Conservation (phyloP, 2,888 invertebrate species). For the Kryphioiulus occultus region DNA sequence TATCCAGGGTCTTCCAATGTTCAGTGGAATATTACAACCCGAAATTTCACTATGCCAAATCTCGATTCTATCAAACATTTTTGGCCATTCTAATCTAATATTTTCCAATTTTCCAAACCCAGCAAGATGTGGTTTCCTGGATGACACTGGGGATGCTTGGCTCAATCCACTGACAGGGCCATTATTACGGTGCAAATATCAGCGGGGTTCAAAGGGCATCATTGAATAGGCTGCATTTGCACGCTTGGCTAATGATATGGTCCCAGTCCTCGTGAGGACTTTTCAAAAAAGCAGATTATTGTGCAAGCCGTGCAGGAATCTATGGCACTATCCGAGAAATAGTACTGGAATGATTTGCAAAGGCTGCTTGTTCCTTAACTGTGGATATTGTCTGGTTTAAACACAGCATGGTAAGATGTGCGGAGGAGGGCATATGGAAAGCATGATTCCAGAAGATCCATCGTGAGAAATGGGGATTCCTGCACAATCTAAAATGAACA, state of each 20-base stretch:
- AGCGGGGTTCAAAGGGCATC: neutral
- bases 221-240: neutral
- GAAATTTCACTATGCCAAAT: neutral
- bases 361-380: constrained; percentile 17
- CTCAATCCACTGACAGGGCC: neutral
- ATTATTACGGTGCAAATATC: neutral
- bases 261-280: neutral
- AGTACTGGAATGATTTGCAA: neutral
- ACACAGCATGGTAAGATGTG: constrained; percentile 97
- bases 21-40: neutral
- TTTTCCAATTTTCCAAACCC: neutral
- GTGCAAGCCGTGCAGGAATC: neutral
- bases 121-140: neutral
- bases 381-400: constrained; percentile 64
- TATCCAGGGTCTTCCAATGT: neutral
- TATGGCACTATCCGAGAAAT: neutral
- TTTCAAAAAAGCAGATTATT: neutral
- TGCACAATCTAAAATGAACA: constrained; percentile 80
- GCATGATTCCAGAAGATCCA: constrained; percentile 98
- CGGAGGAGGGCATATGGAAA: constrained; percentile 98
- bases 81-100: neutral
- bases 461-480: constrained; percentile 96
- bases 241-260: neutral
- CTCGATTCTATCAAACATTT: neutral
- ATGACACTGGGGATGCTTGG: neutral